phyloP scores from a whole-genome alignment of 2,797 vertebrate genomes.

The Distichodus sexfasciatus region DNA sequence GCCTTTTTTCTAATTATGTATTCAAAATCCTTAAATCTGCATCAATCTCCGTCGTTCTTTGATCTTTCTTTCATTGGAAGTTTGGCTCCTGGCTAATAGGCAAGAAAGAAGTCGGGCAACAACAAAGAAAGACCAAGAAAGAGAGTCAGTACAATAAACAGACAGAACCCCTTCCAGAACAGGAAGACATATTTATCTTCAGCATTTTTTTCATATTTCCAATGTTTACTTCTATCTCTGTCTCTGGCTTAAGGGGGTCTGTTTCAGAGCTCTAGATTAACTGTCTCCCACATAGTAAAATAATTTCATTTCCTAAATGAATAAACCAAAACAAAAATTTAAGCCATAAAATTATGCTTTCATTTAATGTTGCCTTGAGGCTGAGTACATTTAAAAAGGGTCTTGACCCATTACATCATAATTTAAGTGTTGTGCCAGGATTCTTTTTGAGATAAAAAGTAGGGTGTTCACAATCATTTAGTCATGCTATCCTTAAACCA shows the following conservation, averaged over 20 bases:
- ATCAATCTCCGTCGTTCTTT: background rate
- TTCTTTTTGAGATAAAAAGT: conserved; percentile 2
- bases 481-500: too few relatives aligned
- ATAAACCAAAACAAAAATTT: conserved; percentile 15
- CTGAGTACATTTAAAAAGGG: background rate
- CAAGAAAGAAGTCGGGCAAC: background rate
- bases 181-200: background rate
- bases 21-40: background rate
- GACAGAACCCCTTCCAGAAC: too few relatives aligned
- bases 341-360: background rate
- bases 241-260: background rate
- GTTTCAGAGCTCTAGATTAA: conserved; percentile 3
- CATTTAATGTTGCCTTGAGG: conserved; percentile 7
- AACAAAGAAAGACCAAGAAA: background rate
- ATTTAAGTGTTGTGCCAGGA: background rate
- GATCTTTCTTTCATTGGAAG: conserved; percentile 2
- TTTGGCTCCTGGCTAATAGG: background rate
- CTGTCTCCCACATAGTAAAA: conserved; percentile 10
- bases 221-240: background rate
- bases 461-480: background rate
- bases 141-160: background rate
- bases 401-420: conserved; percentile 3
- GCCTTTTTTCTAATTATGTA: background rate
- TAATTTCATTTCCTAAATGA: conserved; percentile 19
- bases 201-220: background rate